Evolutionary conservation across 2,888 invertebrate species (phyloP).

Genomic region (Polyploca ridens): DNA sequence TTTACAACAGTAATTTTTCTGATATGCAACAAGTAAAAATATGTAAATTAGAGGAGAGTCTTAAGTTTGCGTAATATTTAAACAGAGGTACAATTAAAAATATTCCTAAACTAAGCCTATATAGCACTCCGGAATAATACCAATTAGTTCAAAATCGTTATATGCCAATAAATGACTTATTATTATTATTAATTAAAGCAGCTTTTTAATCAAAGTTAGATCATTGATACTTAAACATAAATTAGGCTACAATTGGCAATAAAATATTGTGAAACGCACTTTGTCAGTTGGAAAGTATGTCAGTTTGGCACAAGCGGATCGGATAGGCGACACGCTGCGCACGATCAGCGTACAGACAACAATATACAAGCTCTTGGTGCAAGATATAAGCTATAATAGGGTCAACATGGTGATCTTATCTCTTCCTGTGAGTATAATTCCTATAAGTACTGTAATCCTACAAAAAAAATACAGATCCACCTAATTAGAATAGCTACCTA

Average conservation of each 20-base stretch:
- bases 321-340: slow-evolving; percentile 9
- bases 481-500: too few relatives aligned
- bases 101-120: too few relatives aligned
- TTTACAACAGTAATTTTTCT: too few relatives aligned
- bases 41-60: too few relatives aligned
- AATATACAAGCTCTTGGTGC: neutral
- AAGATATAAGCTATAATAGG: neutral
- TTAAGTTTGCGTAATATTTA: too few relatives aligned
- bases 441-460: too few relatives aligned
- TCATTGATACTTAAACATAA: neutral
- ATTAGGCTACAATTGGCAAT: slow-evolving; percentile 17
- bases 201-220: neutral
- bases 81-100: too few relatives aligned
- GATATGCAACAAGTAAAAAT: too few relatives aligned
- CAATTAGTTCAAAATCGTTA: too few relatives aligned
- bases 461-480: too few relatives aligned
- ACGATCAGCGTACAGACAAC: slow-evolving; percentile 1
- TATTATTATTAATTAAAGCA: neutral
- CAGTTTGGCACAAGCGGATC: slow-evolving; percentile 32
- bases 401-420: neutral
- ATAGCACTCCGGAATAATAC: too few relatives aligned
- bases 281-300: slow-evolving; percentile 43
- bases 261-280: slow-evolving; percentile 34
- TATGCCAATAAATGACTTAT: neutral
- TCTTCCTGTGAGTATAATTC: too few relatives aligned